Base-by-base conservation (phyloP, 2,888 invertebrate genomes). In the Agonopterix alstromeriana region DNA sequence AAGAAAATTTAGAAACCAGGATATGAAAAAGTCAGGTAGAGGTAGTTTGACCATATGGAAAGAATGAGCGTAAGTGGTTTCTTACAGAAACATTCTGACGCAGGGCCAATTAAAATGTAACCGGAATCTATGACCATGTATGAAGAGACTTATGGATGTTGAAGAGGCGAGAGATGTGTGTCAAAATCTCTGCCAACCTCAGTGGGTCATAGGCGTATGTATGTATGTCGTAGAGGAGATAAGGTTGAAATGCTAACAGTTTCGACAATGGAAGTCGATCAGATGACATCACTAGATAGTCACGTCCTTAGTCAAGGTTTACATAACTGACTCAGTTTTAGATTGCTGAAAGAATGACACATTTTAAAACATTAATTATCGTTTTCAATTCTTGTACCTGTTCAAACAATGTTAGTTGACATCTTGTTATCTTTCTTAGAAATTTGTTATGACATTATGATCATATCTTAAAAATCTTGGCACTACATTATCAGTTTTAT, bases 271-370 rank as follows among this genome's bases (percentile, higher is more conserved):
- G 56, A 60, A 67, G 63, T 67, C 70, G 65, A 75, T 75, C 67
- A 63, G 65, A 64, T 83, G 79, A 82, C 71, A 80, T 85, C 83
- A 82, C 61, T 66, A 61, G 61, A 67, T 66, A 68, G 65, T 75
- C 73, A 73, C 58, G 45, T 56, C 55, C 53, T 74, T 75, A 74
- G 63, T 75, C 70, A 71, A 61, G 54, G 70, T 77, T 71, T 69
- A 67, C 65, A 71, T 59, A 65, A 73, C 65, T 85, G 84, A 83
- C 59, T 84, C 83, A 84, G 51, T 56, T 48, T 65, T 59, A 58
- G 69, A 75, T 65, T 63, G 59, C 59, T 72, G 67, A 69, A 73
- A 57, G 40, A 54, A 54, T 78, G 77, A 82, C 73, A 48, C 51
- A 51, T 43, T 35, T 14, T 40, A 42, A 14, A 41, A 42, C 27